phyloP scores from a whole-genome alignment of 2,888 invertebrate genomes.

The Pilophorus perplexus region DNA sequence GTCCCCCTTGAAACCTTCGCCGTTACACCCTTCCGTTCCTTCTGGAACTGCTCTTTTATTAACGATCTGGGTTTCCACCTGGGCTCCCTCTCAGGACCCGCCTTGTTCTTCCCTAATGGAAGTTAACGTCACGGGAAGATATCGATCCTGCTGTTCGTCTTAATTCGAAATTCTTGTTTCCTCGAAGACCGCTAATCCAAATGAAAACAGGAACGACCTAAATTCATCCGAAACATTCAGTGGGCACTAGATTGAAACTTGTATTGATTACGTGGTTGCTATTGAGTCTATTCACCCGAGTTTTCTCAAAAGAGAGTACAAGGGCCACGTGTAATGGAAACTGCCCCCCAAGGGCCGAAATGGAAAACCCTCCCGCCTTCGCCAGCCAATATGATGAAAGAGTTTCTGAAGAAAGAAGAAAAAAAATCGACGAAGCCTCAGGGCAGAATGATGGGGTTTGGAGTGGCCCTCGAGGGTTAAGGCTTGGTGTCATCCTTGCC shows the following conservation, averaged over 20 bases:
- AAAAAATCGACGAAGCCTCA: constrained; percentile 8
- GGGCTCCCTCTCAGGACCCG: constrained; percentile 19
- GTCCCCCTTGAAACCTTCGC: not conserved
- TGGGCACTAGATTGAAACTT: no score
- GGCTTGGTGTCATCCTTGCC: constrained; percentile 24
- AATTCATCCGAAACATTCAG: no score
- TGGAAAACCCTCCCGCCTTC: constrained; percentile 7
- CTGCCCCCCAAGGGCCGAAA: constrained; percentile 6
- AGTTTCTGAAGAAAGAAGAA: constrained; percentile 10
- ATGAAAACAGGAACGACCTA: no score
- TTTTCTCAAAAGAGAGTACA: constrained; percentile 14
- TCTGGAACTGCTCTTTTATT: constrained; percentile 36
- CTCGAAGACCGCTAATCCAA: not conserved
- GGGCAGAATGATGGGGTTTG: constrained; percentile 29
- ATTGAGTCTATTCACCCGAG: no score
- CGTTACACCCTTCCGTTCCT: not conserved
- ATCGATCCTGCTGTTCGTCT: constrained; percentile 15
- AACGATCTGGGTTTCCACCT: constrained; percentile 35
- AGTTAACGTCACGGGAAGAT: constrained; percentile 16
- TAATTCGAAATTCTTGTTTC: not conserved
- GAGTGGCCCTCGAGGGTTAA: constrained; percentile 33
- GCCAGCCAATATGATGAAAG: not conserved
- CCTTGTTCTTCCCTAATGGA: constrained; percentile 29
- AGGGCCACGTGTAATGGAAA: constrained; percentile 8
- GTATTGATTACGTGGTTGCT: no score